Evolutionary conservation across 1,140 invertebrate genomes (phyloP).

Genomic region (Muscidifurax raptorellus): DNA sequence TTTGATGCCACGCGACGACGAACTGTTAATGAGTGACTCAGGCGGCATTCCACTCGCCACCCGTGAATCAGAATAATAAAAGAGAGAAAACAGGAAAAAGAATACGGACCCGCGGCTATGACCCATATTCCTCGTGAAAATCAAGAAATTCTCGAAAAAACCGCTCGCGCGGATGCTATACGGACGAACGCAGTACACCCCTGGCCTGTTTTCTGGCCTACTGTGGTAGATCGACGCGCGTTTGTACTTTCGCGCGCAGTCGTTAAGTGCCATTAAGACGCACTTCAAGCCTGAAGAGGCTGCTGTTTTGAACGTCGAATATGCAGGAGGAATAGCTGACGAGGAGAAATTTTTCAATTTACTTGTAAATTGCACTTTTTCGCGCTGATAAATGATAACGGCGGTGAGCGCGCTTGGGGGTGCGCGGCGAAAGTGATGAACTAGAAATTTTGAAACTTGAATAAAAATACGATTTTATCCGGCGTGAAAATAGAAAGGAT

Average conservation of each 20-base stretch:
- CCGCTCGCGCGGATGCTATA: background rate
- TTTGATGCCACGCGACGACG: too few relatives aligned
- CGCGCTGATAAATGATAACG: constrained; percentile 7
- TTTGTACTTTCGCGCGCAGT: constrained; percentile 8
- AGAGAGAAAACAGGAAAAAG: background rate
- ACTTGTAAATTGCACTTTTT: background rate
- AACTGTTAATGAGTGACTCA: too few relatives aligned
- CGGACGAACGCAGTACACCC: background rate
- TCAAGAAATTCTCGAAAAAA: background rate
- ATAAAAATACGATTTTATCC: too few relatives aligned
- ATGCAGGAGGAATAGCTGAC: background rate
- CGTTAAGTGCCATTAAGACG: constrained; percentile 3
- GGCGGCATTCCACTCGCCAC: background rate
- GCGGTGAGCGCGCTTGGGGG: background rate
- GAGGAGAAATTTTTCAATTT: constrained; percentile 17
- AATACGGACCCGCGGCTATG: background rate
- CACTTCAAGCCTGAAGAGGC: background rate
- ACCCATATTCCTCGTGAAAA: background rate
- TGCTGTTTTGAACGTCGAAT: background rate
- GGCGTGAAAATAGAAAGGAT: too few relatives aligned
- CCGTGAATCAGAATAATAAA: background rate
- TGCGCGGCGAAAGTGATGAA: background rate
- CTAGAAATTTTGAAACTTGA: too few relatives aligned
- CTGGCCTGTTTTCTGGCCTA: background rate
- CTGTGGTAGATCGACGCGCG: background rate